Percentiles rank a stretch among this genome's conserved stretches.
phyloP scores from a whole-genome alignment of 2,797 vertebrate genomes.

The Paramormyrops hopkinsi region DNA sequence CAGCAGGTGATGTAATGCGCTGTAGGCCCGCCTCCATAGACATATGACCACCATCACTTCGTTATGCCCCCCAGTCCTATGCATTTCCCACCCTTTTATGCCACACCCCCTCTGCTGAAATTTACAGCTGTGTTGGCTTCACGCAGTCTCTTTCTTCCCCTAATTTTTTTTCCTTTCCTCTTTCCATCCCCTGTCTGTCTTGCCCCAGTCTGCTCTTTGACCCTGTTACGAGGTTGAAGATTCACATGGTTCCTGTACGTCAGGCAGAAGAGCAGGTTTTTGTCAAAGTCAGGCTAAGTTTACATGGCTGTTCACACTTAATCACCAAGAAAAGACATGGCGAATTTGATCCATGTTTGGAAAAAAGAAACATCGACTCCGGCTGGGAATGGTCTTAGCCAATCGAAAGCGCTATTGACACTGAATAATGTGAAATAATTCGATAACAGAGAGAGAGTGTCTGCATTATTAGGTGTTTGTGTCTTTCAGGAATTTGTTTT shows the following conservation, averaged over 20 bases:
- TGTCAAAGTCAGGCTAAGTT: conserved; percentile 46
- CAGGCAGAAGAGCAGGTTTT: conserved; percentile 31
- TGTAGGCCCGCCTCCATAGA: conserved; percentile 31
- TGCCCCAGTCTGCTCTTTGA: conserved; percentile 24
- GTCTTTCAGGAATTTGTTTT: background rate
- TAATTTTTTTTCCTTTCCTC: background rate
- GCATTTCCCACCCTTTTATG: conserved; percentile 23
- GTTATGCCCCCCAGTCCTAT: conserved; percentile 8
- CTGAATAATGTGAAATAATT: background rate
- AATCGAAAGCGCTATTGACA: background rate
- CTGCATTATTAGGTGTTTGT: background rate
- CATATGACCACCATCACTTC: conserved; percentile 45
- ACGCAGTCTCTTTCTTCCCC: background rate
- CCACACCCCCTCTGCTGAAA: conserved; percentile 25
- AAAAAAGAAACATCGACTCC: background rate
- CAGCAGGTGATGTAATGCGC: conserved; percentile 37
- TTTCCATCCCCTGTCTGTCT: background rate
- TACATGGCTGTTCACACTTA: conserved; percentile 46
- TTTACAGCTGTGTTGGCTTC: conserved; percentile 39
- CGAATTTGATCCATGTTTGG: conserved; percentile 22
- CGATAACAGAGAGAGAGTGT: background rate
- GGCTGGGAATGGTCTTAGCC: background rate
- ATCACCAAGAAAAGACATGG: conserved; percentile 31
- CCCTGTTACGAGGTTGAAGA: conserved; percentile 36
- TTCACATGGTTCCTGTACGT: conserved; percentile 33